Conservation (phyloP, 2,888 invertebrate species). For the Nudaria mundana region DNA sequence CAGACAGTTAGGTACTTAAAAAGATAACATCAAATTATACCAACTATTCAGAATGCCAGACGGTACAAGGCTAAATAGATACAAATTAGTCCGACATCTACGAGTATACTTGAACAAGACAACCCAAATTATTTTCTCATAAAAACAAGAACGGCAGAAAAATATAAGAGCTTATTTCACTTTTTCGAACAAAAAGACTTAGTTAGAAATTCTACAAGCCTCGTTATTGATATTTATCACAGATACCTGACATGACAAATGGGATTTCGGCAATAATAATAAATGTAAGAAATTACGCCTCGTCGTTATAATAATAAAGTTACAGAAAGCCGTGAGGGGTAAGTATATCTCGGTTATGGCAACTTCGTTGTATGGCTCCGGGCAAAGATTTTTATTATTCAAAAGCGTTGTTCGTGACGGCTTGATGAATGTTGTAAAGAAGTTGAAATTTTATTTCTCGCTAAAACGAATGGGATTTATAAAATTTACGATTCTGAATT, state of each 20-base stretch:
- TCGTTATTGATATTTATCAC: constrained; percentile 40
- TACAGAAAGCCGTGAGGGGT: constrained; percentile 32
- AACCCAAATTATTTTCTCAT: constrained; percentile 20
- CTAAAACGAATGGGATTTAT: constrained; percentile 53
- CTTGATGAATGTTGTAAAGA: constrained; percentile 73
- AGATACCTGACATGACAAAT: constrained; percentile 35
- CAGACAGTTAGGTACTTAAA: too few species aligned
- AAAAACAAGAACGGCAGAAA: constrained; percentile 20
- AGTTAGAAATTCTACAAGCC: constrained; percentile 26
- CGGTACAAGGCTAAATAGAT: too few species aligned
- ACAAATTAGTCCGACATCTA: too few species aligned
- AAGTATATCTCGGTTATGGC: constrained; percentile 26
- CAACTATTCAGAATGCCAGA: too few species aligned
- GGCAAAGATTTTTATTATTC: constrained; percentile 67
- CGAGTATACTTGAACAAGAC: too few species aligned
- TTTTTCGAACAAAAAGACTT: constrained; percentile 23
- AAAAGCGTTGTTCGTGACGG: constrained; percentile 68
- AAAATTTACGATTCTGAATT: constrained; percentile 51
- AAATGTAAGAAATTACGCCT: constrained; percentile 46
- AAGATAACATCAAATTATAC: too few species aligned
- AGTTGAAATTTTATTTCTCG: constrained; percentile 66
- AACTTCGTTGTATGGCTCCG: constrained; percentile 28
- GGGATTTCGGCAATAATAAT: constrained; percentile 44
- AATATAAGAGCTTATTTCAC: constrained; percentile 35
- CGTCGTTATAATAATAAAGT: constrained; percentile 41